Evolutionary conservation across 1,140 invertebrate species (phyloP), one percentile per base, ranked within the genome.

Genomic region (Papilio dardanus): DNA sequence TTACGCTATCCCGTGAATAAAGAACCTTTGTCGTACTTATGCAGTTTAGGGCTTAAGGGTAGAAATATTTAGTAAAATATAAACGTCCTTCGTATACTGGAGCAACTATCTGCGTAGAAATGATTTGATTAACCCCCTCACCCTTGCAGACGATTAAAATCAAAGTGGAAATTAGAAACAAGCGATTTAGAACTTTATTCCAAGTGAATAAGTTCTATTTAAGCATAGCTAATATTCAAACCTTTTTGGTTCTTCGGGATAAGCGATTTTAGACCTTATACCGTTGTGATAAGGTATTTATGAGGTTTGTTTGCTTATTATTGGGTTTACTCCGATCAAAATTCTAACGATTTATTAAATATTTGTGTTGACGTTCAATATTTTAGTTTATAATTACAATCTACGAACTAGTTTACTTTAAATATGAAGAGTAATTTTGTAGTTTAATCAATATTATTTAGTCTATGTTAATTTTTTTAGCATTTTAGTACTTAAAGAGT

Each of bases 301-400:
- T 5, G 24, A 12, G 6, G 10, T 54, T 24, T 28, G 24, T 10
- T 62, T 30, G 30, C 24, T 58, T 58, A 58, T 28, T 62, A 58
- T 58, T 58, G 16, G 54, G 21, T 58, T 58, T 62, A 28, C 24
- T 62, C 2, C 24, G 54, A 62, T 62, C 54, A 62, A 62, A 62
- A 16, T 62, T 62, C 54, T 28, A 28, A 0, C 54, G 8, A 54
- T 30, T 62, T 62, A 62, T 30, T 30, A 28, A 62, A 62, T 62
- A 62, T 62, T 62, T 62, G 54, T 62, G 54, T 30, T 62, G 10
- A 30, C 10, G 2, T 58, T 14, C 14, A 62, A 62, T 62, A 62
- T 62, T 62, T 62, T 62, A 62, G 54, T 30, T 58, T 3, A 54
- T 58, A 58, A 58, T 58, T 58, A 58, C 24, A 58, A 58, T 58